These are phyloP conservation scores for Ellobium chinense DNA, from an alignment of 2,888 invertebrate genomes.

Conservation along the genomic window DNA sequence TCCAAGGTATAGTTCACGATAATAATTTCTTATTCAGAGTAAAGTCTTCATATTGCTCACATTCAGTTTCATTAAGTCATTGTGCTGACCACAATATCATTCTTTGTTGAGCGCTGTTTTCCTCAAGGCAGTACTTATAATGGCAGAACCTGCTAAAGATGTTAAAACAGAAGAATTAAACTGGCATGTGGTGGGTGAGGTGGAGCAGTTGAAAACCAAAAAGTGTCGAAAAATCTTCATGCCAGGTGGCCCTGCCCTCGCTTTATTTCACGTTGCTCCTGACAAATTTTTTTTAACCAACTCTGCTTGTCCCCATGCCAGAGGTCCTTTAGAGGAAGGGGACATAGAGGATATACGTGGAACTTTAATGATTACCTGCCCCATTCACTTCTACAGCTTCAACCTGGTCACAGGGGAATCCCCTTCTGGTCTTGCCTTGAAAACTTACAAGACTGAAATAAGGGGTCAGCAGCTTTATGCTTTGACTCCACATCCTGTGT, in stretches of 20 bases:
- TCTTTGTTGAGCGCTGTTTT: not conserved
- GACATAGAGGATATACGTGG: conserved; percentile 47
- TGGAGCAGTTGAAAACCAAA: conserved; percentile 25
- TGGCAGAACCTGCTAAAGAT: not conserved
- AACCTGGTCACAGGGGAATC: conserved; percentile 41
- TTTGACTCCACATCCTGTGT: conserved; percentile 19
- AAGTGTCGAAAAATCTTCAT: conserved; percentile 32
- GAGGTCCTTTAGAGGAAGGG: conserved; percentile 47
- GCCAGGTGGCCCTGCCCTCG: conserved; percentile 19
- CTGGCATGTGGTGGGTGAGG: conserved; percentile 32
- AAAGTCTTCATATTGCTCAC: too few relatives aligned
- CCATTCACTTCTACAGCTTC: conserved; percentile 48
- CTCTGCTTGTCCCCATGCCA: conserved; percentile 30
- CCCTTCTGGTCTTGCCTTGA: conserved; percentile 7
- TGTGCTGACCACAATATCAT: not conserved
- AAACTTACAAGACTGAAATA: conserved; percentile 31
- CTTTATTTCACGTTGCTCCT: conserved; percentile 33
- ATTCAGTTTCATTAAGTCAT: too few relatives aligned
- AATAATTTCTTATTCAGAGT: too few relatives aligned
- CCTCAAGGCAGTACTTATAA: not conserved
- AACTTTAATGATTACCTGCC: conserved; percentile 35
- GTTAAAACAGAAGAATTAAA: not conserved
- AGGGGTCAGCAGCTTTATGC: conserved; percentile 15
- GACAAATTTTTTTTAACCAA: conserved; percentile 37
- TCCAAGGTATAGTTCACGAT: not conserved